These are phyloP conservation scores for Psittacula derbiana DNA, from an alignment of 2,797 vertebrate genomes.

Conservation along the genomic window DNA sequence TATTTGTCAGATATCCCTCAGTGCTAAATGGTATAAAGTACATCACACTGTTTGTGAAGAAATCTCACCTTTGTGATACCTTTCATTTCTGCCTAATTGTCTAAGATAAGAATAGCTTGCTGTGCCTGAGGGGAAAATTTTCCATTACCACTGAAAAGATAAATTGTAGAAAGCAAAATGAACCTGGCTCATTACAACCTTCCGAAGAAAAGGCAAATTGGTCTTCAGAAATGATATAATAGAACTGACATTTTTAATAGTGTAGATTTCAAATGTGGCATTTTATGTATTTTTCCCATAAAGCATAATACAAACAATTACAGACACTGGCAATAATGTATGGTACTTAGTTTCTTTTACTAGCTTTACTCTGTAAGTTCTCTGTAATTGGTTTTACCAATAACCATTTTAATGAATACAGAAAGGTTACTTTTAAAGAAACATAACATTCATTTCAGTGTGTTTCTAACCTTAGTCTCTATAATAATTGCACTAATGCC, in stretches of 20 bases:
- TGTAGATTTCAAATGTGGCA: constrained; percentile 56
- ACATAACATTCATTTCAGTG: neutral
- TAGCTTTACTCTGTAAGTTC: constrained; percentile 23
- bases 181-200: constrained; percentile 69
- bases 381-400: constrained; percentile 31
- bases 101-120: constrained; percentile 70
- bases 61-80: constrained; percentile 71
- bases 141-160: constrained; percentile 71
- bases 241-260: constrained; percentile 66
- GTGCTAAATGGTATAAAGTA: constrained; percentile 23
- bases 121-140: constrained; percentile 69
- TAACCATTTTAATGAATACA: constrained; percentile 26
- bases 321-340: constrained; percentile 55
- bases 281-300: constrained; percentile 64
- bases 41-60: constrained; percentile 57
- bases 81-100: constrained; percentile 73
- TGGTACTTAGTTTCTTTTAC: constrained; percentile 53
- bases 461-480: constrained; percentile 35
- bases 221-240: constrained; percentile 70
- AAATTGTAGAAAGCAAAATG: constrained; percentile 69
- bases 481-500: constrained; percentile 37
- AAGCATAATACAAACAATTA: constrained; percentile 65
- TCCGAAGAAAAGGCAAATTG: constrained; percentile 61
- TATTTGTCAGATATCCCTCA: constrained; percentile 33
- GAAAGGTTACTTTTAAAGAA: constrained; percentile 57